Conservation (phyloP, 2,797 vertebrate species). For the Lates japonicus region DNA sequence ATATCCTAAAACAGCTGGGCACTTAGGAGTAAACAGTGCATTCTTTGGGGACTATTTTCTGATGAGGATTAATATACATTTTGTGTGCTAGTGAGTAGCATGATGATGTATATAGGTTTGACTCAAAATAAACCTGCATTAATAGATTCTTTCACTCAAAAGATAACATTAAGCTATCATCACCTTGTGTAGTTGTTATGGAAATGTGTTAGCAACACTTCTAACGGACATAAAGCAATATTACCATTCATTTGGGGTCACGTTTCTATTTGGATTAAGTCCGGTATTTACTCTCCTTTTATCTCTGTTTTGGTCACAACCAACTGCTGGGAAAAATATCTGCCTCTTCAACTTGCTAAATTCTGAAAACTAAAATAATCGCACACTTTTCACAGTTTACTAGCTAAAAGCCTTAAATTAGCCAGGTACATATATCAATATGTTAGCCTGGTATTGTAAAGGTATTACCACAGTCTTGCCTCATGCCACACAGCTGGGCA, state of each 20-base stretch:
- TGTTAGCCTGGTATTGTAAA: neutral
- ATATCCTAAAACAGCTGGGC: too few species aligned
- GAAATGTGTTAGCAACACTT: too few species aligned
- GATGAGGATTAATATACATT: neutral
- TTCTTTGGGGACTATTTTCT: neutral
- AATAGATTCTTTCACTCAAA: neutral
- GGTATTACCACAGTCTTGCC: constrained; percentile 31
- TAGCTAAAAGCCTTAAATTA: neutral
- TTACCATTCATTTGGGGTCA: neutral
- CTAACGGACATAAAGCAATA: neutral
- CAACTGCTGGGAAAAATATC: too few species aligned
- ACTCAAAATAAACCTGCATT: neutral
- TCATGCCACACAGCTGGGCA: constrained; percentile 31
- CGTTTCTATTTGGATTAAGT: neutral
- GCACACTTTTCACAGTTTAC: neutral
- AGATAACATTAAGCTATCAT: neutral
- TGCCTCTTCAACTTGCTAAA: too few species aligned
- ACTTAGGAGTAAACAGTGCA: neutral
- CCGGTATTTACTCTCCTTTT: too few species aligned
- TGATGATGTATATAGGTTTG: too few species aligned
- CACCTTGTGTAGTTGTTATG: neutral
- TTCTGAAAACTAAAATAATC: too few species aligned
- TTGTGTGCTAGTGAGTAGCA: too few species aligned
- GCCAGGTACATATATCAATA: neutral
- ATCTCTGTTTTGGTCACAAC: too few species aligned